Percentiles rank a stretch among this genome's conserved stretches.
Conservation (phyloP, 2,888 invertebrate species). For the Drosophila rellima region DNA sequence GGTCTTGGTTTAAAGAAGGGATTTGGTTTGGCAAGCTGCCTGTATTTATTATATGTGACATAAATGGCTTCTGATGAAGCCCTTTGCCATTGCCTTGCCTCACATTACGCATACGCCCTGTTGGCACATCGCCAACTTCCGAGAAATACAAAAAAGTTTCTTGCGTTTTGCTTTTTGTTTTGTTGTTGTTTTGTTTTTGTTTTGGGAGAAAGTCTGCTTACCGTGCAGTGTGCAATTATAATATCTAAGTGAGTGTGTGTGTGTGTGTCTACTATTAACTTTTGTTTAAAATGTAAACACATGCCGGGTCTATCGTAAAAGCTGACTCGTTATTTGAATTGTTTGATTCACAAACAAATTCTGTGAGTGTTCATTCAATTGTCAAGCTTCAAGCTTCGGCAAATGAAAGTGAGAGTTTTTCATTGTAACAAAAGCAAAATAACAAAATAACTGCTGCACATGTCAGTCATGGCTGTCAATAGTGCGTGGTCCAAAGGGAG, state of each 20-base stretch:
- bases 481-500: constrained; percentile 43
- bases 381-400: constrained; percentile 45
- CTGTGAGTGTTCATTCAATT: constrained; percentile 69
- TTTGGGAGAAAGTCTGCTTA: constrained; percentile 72
- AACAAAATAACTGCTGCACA: constrained; percentile 52
- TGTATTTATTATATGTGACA: constrained; percentile 2
- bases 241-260: constrained; percentile 18
- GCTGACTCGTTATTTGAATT: constrained; percentile 59
- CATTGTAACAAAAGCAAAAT: constrained; percentile 20
- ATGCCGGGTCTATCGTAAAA: constrained; percentile 25
- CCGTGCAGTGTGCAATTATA: constrained; percentile 61
- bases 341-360: constrained; percentile 74
- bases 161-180: constrained; percentile 29
- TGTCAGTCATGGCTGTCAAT: constrained; percentile 75
- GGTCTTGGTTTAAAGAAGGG: background rate
- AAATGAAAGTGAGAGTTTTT: constrained; percentile 78
- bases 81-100: constrained; percentile 32
- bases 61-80: constrained; percentile 15
- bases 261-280: constrained; percentile 37
- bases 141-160: constrained; percentile 36
- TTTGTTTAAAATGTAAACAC: constrained; percentile 68
- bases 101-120: constrained; percentile 71
- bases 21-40: background rate
- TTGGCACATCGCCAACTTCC: constrained; percentile 66
- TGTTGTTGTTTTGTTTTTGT: constrained; percentile 22